These are phyloP conservation scores for Triplophysa bombifrons DNA, from an alignment of 2,797 vertebrate species.

Conservation along the genomic window DNA sequence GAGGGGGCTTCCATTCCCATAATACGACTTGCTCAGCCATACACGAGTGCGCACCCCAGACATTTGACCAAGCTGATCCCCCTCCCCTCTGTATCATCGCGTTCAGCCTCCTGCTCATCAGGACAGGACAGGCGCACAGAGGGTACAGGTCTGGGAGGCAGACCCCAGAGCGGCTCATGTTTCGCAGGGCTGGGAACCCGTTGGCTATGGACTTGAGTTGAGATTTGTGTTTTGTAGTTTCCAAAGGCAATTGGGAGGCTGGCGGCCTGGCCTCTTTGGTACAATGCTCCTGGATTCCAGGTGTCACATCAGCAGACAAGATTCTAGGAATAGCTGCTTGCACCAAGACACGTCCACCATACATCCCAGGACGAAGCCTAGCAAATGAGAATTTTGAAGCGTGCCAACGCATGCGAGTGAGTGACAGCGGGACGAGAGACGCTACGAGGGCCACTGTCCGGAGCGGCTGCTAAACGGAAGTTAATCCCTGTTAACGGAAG, in stretches of 20 bases:
- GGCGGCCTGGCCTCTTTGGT: conserved; percentile 54
- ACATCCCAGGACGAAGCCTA: conserved; percentile 55
- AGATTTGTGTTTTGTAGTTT: conserved; percentile 69
- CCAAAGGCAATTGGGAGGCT: conserved; percentile 55
- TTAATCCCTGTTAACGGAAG: conserved; percentile 37
- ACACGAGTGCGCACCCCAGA: conserved; percentile 50
- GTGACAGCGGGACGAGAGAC: conserved; percentile 31
- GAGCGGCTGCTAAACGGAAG: conserved; percentile 44
- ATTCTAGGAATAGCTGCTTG: conserved; percentile 68
- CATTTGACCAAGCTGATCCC: conserved; percentile 59
- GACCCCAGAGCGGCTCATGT: conserved; percentile 85
- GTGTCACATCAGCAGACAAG: conserved; percentile 71
- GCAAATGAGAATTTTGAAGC: conserved; percentile 54
- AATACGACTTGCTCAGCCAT: conserved; percentile 69
- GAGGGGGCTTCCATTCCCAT: conserved; percentile 77
- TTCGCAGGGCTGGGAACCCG: conserved; percentile 82
- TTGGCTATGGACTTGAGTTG: conserved; percentile 64
- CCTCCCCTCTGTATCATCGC: conserved; percentile 53
- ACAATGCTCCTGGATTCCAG: conserved; percentile 74
- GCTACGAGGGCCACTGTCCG: conserved; percentile 24
- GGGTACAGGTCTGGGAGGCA: conserved; percentile 76
- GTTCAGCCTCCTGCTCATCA: conserved; percentile 74
- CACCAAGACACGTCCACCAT: conserved; percentile 62
- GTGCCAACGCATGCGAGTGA: conserved; percentile 39
- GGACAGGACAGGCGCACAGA: conserved; percentile 77